phyloP scores from a whole-genome alignment of 2,113 vertebrate genomes.

The Sorex araneus region DNA sequence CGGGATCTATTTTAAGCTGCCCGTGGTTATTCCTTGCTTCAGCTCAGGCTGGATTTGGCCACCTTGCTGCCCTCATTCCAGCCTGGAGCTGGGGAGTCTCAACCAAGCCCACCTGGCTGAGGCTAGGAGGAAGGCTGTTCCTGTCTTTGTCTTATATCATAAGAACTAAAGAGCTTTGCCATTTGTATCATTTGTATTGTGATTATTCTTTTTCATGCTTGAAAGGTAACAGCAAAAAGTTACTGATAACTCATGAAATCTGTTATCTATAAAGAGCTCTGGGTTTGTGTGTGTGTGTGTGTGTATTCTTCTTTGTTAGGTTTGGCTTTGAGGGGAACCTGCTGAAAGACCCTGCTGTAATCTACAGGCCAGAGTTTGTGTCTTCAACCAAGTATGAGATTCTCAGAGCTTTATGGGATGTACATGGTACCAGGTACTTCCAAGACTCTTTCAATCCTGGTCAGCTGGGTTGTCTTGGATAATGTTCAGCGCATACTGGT shows the following conservation, averaged over 20 bases:
- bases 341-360: not conserved
- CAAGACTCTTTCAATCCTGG: not conserved
- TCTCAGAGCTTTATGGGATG: not conserved
- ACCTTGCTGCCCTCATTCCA: not conserved
- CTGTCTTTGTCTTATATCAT: not conserved
- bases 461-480: not conserved
- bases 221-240: not conserved
- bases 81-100: not conserved
- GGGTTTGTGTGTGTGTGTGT: too few species aligned
- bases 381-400: not conserved
- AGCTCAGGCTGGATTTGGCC: conserved; percentile 63
- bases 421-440: not conserved
- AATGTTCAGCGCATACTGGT: not conserved
- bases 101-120: not conserved
- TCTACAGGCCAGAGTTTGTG: not conserved
- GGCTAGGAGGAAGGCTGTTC: not conserved
- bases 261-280: not conserved
- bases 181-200: not conserved
- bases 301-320: not conserved
- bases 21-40: conserved; percentile 54
- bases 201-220: not conserved
- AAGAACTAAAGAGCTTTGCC: not conserved
- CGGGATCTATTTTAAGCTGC: conserved; percentile 70
- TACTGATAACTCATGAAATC: not conserved
- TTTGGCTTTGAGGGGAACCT: conserved; percentile 7